Base-by-base conservation (phyloP, 2,888 invertebrate genomes). In the Volucella inflata region DNA sequence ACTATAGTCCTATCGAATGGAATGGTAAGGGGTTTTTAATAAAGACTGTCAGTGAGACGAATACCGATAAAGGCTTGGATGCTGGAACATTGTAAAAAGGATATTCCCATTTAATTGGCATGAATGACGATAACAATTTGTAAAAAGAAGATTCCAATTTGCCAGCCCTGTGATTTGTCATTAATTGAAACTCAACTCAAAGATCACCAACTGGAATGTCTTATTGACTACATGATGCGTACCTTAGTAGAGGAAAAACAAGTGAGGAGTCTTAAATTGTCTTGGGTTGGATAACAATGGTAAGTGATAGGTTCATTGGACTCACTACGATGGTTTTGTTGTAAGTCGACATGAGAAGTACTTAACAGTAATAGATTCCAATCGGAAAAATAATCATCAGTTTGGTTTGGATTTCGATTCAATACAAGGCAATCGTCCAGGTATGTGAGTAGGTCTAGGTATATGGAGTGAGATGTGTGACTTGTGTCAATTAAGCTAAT, bases 121-220 rank as follows among this genome's bases (percentile, higher is more conserved):
- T 83, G 74, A 83, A 78, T 83, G 83, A 70, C 78, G 74, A 68
- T 68, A 57, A 72, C 62, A 67, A 83, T 78, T 83, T 83, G 83
- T 83, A 68, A 78, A 74, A 74, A 48, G 62, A 55, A 60, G 2
- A 21, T 21, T 21, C 67, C 65, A 36, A 76, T 76, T 76, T 65
- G 75, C 21, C 21, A 64, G 40, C 70, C 51, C 38, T 46, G 59
- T 82, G 60, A 77, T 53, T 77, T 77, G 72, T 51, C 55, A 55
- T 67, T 71, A 70, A 72, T 72, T 76, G 51, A 36, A 67, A 67
- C 59, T 12, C n/a, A 67, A 67, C 59, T 12, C n/a, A 40, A 38
- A 11, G 38, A 68, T 64, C 62, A 72, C 60, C 62, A 42, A 62
- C 30, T 81, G 60, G 62, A 42, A 17, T 30, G 48, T 14, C 55